Conservation (phyloP, 1,140 invertebrate species). For the Drosophila nikananu region DNA sequence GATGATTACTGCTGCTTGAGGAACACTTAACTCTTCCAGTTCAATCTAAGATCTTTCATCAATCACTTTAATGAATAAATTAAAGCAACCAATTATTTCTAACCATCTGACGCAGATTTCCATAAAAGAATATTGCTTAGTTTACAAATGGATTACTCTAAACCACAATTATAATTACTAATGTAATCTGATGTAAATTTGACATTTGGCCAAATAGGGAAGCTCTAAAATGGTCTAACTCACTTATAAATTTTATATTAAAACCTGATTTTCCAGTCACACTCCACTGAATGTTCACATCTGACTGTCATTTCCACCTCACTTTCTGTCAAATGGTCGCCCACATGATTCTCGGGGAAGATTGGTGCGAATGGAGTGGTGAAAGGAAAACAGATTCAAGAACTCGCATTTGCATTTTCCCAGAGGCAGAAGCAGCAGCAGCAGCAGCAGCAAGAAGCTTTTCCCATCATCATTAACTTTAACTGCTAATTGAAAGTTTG, state of each 20-base stretch:
- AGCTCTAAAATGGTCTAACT: slow-evolving; percentile 3
- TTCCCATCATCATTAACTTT: slow-evolving; percentile 58
- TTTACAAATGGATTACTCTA: neutral
- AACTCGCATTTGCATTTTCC: slow-evolving; percentile 52
- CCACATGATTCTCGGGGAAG: slow-evolving; percentile 24
- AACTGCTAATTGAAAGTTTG: slow-evolving; percentile 78
- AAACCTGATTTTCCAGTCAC: slow-evolving; percentile 37
- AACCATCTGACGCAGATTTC: neutral
- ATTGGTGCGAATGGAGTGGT: slow-evolving; percentile 28
- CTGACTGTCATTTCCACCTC: slow-evolving; percentile 41
- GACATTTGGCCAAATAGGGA: slow-evolving; percentile 10
- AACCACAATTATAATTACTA: neutral
- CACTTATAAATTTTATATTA: slow-evolving; percentile 14
- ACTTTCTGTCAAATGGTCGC: slow-evolving; percentile 40
- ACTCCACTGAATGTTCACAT: slow-evolving; percentile 32
- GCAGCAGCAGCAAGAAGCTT: slow-evolving; percentile 21
- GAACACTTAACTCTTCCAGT: slow-evolving; percentile 8
- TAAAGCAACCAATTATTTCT: slow-evolving; percentile 11
- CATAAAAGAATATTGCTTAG: neutral
- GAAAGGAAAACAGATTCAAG: slow-evolving; percentile 22
- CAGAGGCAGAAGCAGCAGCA: slow-evolving; percentile 17
- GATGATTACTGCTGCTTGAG: neutral
- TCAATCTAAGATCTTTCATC: slow-evolving; percentile 23
- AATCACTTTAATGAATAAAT: slow-evolving; percentile 35
- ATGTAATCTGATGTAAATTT: neutral